Evolutionary conservation across 2,888 invertebrate genomes (phyloP).

Genomic region (Seira ritae): DNA sequence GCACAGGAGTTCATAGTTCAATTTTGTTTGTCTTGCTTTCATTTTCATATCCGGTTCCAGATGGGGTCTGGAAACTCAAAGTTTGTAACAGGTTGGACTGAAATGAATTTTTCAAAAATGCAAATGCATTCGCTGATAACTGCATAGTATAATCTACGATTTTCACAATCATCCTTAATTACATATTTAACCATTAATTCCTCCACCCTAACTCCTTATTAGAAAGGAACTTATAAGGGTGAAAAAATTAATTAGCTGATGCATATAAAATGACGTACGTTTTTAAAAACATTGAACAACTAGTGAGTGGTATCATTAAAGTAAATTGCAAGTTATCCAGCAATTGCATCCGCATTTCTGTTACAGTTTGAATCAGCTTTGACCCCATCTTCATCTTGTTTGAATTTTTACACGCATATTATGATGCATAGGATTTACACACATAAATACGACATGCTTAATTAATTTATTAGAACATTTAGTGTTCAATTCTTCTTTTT

Average conservation of each 20-base stretch:
- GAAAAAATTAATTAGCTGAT: too few relatives aligned
- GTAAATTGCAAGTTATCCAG: background rate
- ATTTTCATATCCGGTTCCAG: constrained; percentile 1
- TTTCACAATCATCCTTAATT: background rate
- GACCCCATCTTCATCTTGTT: background rate
- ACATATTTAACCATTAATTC: background rate
- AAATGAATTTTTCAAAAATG: background rate
- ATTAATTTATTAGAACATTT: too few relatives aligned
- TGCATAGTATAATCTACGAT: background rate
- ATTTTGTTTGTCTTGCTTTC: constrained; percentile 12
- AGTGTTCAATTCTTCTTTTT: too few relatives aligned
- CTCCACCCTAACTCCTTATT: background rate
- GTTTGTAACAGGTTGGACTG: background rate
- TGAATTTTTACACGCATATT: background rate
- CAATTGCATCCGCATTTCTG: background rate
- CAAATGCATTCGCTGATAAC: constrained; percentile 6
- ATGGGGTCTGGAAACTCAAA: background rate
- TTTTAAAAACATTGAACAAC: constrained; percentile 52
- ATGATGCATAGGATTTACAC: background rate
- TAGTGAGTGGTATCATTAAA: constrained; percentile 59
- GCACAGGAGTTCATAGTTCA: background rate
- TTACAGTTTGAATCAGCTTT: background rate
- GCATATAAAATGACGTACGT: background rate
- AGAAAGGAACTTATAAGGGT: too few relatives aligned
- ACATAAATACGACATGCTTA: too few relatives aligned